Conservation (phyloP, 2,113 vertebrate genomes). For the Lontra canadensis region DNA sequence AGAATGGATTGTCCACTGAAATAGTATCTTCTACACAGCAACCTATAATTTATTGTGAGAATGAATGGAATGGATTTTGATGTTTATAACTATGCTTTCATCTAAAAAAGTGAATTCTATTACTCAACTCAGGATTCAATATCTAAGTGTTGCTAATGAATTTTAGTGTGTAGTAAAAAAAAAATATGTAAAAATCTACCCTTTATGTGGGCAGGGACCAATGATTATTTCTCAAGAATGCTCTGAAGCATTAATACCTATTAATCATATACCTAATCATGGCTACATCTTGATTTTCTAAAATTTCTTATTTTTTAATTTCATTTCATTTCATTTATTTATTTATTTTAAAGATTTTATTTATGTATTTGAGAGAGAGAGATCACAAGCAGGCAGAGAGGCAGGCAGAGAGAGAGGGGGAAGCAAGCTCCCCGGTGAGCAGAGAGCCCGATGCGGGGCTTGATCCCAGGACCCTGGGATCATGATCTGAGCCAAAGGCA, state of each 20-base stretch:
- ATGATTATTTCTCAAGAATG: neutral
- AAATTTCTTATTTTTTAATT: neutral
- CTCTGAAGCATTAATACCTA: neutral
- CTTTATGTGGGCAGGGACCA: neutral
- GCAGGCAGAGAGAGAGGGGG: too few species aligned
- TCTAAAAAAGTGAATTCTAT: slow-evolving; percentile 2
- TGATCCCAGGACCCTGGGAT: too few species aligned
- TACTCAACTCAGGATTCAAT: slow-evolving; percentile 10
- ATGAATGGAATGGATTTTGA: neutral
- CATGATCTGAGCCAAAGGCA: too few species aligned
- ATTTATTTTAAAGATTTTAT: too few species aligned
- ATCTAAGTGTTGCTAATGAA: slow-evolving; percentile 24
- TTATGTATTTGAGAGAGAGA: too few species aligned
- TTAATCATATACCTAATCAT: neutral
- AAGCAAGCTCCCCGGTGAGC: too few species aligned
- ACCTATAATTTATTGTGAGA: neutral
- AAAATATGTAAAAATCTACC: neutral
- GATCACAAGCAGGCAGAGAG: too few species aligned
- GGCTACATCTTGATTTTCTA: neutral
- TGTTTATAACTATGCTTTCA: neutral
- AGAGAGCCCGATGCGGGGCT: too few species aligned
- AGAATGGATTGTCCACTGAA: neutral
- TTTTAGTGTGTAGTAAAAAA: slow-evolving; percentile 18
- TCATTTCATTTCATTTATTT: too few species aligned
- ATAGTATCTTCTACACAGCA: neutral